phyloP scores from a whole-genome alignment of 2,113 vertebrate genomes.

The Cyanoderma ruficeps region DNA sequence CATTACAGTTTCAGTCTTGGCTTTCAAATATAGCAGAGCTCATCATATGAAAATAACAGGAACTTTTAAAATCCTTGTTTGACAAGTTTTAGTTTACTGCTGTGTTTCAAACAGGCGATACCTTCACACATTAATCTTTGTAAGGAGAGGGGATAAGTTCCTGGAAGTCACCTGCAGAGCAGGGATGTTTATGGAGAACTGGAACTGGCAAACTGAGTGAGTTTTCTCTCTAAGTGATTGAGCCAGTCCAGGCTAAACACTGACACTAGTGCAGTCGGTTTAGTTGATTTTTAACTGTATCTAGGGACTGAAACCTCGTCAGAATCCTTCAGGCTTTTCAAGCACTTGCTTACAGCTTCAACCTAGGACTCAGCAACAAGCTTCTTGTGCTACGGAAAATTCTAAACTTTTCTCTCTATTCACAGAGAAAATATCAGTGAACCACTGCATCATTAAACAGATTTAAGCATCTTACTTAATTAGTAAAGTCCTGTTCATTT shows the following conservation, averaged over 20 bases:
- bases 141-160: not conserved
- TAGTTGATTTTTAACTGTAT: not conserved
- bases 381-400: not conserved
- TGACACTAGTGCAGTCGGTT: not conserved
- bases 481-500: not conserved
- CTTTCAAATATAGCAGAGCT: not conserved
- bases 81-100: not conserved
- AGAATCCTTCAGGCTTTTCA: not conserved
- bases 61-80: not conserved
- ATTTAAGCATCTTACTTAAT: not conserved
- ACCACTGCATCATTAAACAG: not conserved
- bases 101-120: not conserved
- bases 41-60: fast-evolving
- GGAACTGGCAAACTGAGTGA: not conserved
- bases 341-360: not conserved
- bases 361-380: not conserved
- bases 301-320: not conserved
- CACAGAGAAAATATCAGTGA: not conserved
- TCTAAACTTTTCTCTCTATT: not conserved
- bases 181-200: not conserved
- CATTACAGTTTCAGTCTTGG: not conserved
- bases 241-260: not conserved
- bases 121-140: not conserved
- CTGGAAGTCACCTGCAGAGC: not conserved
- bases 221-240: not conserved